Conservation (phyloP, 2,797 vertebrate species). For the Hydrophis major region DNA sequence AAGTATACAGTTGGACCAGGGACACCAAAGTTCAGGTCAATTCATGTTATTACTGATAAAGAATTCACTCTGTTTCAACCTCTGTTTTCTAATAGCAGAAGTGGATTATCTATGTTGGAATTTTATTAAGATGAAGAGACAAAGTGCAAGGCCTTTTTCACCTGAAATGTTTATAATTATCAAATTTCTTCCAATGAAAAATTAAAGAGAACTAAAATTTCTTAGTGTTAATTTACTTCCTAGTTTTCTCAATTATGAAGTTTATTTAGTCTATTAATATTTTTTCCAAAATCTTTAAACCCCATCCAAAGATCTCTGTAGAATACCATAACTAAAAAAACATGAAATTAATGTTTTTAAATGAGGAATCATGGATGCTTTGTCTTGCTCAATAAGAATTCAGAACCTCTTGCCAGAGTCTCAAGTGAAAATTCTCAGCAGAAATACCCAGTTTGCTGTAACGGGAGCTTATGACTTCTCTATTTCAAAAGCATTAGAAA, state of each 20-base stretch:
- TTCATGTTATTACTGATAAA: not conserved
- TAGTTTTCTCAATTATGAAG: not conserved
- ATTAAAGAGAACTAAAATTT: not conserved
- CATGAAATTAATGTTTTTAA: not conserved
- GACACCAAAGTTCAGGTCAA: not conserved
- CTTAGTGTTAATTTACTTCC: not conserved
- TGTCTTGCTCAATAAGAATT: not conserved
- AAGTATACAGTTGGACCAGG: not conserved
- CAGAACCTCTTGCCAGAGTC: not conserved
- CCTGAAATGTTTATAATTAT: not conserved
- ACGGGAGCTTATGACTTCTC: not conserved
- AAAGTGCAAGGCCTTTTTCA: not conserved
- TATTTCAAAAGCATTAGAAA: not conserved
- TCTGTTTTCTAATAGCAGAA: not conserved
- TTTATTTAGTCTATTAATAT: not conserved
- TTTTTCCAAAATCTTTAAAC: not conserved
- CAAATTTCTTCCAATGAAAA: not conserved
- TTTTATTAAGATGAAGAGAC: not conserved
- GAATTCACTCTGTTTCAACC: not conserved
- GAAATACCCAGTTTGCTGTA: not conserved
- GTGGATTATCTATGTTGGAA: not conserved
- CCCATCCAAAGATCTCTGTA: not conserved
- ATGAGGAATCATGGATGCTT: not conserved
- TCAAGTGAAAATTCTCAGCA: not conserved
- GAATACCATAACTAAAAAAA: not conserved